Evolutionary conservation across 2,888 invertebrate species (phyloP).

Genomic region (Teleogryllus oceanicus): DNA sequence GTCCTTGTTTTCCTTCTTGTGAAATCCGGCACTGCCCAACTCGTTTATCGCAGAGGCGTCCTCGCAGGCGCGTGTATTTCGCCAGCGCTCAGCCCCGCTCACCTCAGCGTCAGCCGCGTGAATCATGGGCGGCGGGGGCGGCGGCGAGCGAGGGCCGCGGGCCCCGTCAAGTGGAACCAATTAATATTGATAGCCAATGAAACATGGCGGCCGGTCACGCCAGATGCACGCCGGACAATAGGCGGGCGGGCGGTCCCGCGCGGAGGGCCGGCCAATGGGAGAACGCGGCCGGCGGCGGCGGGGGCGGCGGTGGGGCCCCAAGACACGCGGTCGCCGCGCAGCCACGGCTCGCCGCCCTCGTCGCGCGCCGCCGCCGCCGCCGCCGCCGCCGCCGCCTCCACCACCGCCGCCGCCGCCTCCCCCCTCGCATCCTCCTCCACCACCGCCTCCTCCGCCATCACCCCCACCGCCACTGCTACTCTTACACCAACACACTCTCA

Average conservation of each 20-base stretch:
- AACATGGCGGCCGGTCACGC: constrained; percentile 18
- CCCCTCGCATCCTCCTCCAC: too few relatives aligned
- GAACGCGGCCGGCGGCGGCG: not conserved
- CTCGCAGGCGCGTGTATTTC: not conserved
- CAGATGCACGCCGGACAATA: not conserved
- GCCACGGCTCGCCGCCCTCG: not conserved
- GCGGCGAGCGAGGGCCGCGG: not conserved
- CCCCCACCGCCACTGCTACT: too few relatives aligned
- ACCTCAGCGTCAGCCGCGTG: not conserved
- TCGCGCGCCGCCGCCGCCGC: not conserved
- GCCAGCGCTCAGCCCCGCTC: too few relatives aligned
- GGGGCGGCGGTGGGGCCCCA: not conserved
- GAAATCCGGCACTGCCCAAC: not conserved
- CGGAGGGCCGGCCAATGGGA: not conserved
- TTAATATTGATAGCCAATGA: constrained; percentile 18
- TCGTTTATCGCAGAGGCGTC: not conserved
- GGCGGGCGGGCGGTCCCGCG: not conserved
- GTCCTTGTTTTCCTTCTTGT: not conserved
- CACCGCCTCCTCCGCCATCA: too few relatives aligned
- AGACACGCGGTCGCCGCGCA: not conserved
- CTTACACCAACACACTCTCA: too few relatives aligned
- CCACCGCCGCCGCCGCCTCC: too few relatives aligned
- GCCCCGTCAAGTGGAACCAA: constrained; percentile 3
- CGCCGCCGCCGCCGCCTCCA: not conserved
- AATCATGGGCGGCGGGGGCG: not conserved